Base-by-base conservation (phyloP, 2,888 invertebrate genomes). In the Eilema caniola region DNA sequence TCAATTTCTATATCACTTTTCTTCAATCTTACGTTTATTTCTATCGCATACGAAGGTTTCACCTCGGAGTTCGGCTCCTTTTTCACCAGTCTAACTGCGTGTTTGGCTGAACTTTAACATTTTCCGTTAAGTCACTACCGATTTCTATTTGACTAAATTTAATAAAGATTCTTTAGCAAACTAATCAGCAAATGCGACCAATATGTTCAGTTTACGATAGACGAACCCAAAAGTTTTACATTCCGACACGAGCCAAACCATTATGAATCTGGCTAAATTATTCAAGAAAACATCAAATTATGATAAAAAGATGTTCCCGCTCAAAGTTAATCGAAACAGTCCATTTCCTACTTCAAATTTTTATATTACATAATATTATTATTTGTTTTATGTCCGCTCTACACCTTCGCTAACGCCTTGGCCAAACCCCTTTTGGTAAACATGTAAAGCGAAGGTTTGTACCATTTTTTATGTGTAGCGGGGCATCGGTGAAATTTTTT, bases 271-370 rank as follows among this genome's bases (percentile, higher is more conserved):
- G 31, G 10, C 57, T 24, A 77, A 74, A 74, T 74, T 80, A 79
- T 81, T 57, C 79, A 72, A 33, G n/a, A 59, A 73, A 28, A 68
- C 68, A 61, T n/a, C 41, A 33, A 57, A 74, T 80, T 82, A 81
- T 83, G 81, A 20, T 78, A 81, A 82, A 76, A 20, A 67, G 56
- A 33, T 31, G 57, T 63, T 57, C 56, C 60, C n/a, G 31, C 61
- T 62, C 37, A 70, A 67, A 69, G 57, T 66, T 73, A 68, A 82
- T 70, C 69, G 68, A 60, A 70, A 72, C 62, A 47, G 67, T 67
- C 67, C 57, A 69, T 73, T 66, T 61, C 24, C 53, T 24, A 4
- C 16, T 23, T 33, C 24, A 16, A n/a, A 16, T 31, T 65, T 53
- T 65, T 24, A 33, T 61, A 37, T 37, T 25, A 66, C 24, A 37